Evolutionary conservation across 1,140 invertebrate species (phyloP).

Genomic region (Rhagoletis zephyria): DNA sequence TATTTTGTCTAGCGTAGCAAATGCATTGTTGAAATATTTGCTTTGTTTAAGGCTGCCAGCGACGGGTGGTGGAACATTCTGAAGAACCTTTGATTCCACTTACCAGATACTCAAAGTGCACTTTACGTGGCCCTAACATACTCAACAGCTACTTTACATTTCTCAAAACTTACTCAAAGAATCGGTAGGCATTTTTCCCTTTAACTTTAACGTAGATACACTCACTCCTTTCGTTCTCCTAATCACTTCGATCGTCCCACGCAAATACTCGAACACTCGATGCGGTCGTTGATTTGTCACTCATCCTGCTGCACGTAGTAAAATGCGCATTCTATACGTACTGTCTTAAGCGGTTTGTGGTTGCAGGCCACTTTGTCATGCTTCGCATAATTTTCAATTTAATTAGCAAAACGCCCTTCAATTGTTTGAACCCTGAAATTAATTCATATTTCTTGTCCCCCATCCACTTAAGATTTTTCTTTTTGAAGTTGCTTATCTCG

Average conservation of each 20-base stretch:
- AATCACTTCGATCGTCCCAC: not conserved
- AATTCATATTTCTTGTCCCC: too few relatives aligned
- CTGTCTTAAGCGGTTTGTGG: conserved; percentile 2
- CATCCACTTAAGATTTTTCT: too few relatives aligned
- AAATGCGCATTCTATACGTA: not conserved
- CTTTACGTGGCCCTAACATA: not conserved
- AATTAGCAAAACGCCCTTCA: not conserved
- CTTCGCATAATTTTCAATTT: conserved; percentile 29
- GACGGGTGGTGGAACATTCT: not conserved
- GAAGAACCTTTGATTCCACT: not conserved
- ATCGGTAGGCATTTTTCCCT: not conserved
- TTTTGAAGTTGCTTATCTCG: too few relatives aligned
- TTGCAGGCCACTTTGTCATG: conserved; percentile 2
- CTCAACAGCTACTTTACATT: not conserved
- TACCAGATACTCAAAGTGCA: not conserved
- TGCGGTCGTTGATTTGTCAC: too few relatives aligned
- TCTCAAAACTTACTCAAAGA: not conserved
- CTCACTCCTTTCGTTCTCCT: not conserved
- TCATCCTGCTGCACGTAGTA: not conserved
- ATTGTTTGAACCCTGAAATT: too few relatives aligned
- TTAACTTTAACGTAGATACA: not conserved
- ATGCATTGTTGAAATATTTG: not conserved
- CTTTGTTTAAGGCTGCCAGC: not conserved
- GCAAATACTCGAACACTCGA: not conserved
- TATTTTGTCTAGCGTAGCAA: not conserved